phyloP scores from a whole-genome alignment of 2,888 invertebrate genomes.

The Phaonia tiefii region DNA sequence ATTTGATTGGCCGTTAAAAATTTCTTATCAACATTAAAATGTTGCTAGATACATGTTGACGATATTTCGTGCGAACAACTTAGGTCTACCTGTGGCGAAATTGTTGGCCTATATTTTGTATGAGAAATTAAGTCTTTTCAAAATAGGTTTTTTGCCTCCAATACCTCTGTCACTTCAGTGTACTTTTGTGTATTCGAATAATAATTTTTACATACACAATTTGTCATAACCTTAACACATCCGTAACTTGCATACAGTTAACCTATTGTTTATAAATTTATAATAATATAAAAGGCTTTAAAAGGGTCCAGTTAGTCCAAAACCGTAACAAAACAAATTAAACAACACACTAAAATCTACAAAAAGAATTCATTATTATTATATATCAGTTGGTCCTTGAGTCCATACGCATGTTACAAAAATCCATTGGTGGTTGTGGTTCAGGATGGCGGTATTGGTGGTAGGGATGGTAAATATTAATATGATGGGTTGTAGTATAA shows the following conservation, averaged over 20 bases:
- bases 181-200: not conserved
- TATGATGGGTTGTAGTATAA: conserved; percentile 10
- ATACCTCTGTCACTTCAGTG: no score
- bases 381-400: not conserved
- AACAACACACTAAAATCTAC: conserved; percentile 1
- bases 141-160: no score
- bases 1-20: no score
- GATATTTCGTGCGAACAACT: no score
- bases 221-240: conserved; percentile 11
- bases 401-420: not conserved
- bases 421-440: conserved; percentile 37
- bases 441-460: not conserved
- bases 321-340: conserved; percentile 46
- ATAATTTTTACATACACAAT: conserved; percentile 19
- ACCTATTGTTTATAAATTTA: not conserved
- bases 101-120: no score
- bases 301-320: conserved; percentile 40
- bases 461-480: conserved; percentile 15
- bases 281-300: not conserved
- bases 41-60: no score
- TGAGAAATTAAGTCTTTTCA: no score
- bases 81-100: no score
- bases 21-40: no score
- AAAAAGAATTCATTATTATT: conserved; percentile 3
- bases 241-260: not conserved